Evolutionary conservation across 2,888 invertebrate genomes (phyloP).

Genomic region (Cancer borealis): DNA sequence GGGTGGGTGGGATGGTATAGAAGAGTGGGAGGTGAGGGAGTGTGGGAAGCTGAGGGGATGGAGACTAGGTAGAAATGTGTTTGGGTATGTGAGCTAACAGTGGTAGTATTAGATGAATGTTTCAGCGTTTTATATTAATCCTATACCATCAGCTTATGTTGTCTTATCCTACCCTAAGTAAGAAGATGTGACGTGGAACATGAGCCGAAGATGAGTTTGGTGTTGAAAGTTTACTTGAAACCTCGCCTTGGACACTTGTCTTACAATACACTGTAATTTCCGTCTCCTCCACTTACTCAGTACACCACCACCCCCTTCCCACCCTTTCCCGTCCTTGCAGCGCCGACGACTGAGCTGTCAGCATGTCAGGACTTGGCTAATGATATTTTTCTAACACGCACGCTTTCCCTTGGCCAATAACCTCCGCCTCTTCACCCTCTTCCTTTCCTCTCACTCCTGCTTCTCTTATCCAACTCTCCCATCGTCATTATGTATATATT

Average conservation of each 20-base stretch:
- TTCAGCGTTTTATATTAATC: not conserved
- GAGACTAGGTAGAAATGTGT: not conserved
- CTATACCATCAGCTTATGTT: not conserved
- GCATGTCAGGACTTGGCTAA: not conserved
- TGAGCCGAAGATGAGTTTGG: not conserved
- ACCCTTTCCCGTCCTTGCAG: not conserved
- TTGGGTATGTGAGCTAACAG: not conserved
- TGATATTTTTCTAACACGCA: constrained; percentile 29
- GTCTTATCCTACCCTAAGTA: not conserved
- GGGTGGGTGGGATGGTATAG: not conserved
- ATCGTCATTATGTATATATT: not conserved
- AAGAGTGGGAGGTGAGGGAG: not conserved
- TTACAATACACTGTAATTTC: constrained; percentile 23
- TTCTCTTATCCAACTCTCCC: not conserved
- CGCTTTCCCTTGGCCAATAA: constrained; percentile 10
- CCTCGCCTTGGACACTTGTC: not conserved
- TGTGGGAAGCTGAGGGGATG: not conserved
- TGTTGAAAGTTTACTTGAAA: not conserved
- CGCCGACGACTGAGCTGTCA: not conserved
- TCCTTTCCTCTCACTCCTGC: not conserved
- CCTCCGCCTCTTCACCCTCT: not conserved
- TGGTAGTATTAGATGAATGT: not conserved
- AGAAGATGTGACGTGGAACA: not conserved
- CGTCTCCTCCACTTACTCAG: not conserved
- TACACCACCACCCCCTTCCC: not conserved